These are phyloP conservation scores for Sparus aurata DNA, from an alignment of 2,797 vertebrate species.

Conservation along the genomic window DNA sequence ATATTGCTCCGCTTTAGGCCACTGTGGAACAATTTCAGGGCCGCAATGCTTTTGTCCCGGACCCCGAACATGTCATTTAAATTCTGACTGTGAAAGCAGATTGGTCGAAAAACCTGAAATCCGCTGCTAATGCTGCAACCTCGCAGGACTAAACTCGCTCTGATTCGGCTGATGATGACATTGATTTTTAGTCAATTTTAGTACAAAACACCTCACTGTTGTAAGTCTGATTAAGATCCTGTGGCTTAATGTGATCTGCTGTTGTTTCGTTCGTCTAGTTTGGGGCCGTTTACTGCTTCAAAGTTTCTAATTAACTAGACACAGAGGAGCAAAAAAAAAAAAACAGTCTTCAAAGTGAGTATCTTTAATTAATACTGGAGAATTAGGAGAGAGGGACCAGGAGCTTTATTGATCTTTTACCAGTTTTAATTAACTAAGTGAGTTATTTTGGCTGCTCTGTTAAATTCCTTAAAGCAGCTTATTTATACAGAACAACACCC, in stretches of 20 bases:
- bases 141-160: slow-evolving; percentile 21
- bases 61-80: slow-evolving; percentile 63
- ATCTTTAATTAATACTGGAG: slow-evolving; percentile 80
- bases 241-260: slow-evolving; percentile 46
- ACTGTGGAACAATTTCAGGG: slow-evolving; percentile 62
- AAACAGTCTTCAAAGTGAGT: slow-evolving; percentile 69
- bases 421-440: slow-evolving; percentile 74
- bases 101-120: slow-evolving; percentile 45
- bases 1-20: slow-evolving; percentile 60
- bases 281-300: slow-evolving; percentile 50
- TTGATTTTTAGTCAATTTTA: slow-evolving; percentile 1
- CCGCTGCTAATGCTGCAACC: slow-evolving; percentile 19
- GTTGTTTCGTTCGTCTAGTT: slow-evolving; percentile 51
- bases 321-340: slow-evolving; percentile 36
- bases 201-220: slow-evolving; percentile 34
- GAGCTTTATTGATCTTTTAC: slow-evolving; percentile 69
- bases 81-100: slow-evolving; percentile 63
- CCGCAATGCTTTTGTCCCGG: slow-evolving; percentile 57
- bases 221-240: slow-evolving; percentile 46
- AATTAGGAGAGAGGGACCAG: slow-evolving; percentile 70
- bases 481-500: slow-evolving; percentile 35
- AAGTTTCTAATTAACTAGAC: slow-evolving; percentile 74
- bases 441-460: slow-evolving; percentile 62
- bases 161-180: slow-evolving; percentile 15
- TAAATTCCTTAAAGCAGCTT: slow-evolving; percentile 52